These are phyloP conservation scores for Aphrocallistes beatrix DNA, from an alignment of 37 sponge, comb jelly and placozoan genomes.

Conservation along the genomic window DNA sequence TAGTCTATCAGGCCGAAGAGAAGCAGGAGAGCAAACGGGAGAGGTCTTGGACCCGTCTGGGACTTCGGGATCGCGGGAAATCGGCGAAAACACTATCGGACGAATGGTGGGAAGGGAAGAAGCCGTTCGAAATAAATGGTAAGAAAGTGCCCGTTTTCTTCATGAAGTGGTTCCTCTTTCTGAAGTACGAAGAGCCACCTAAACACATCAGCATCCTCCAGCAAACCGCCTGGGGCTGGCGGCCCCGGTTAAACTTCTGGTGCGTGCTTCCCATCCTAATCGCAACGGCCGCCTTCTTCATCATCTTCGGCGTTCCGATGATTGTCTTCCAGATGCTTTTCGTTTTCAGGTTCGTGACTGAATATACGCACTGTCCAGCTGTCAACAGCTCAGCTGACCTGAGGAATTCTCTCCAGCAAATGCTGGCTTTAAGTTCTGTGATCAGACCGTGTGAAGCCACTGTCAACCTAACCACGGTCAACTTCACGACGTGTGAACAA, in stretches of 20 bases:
- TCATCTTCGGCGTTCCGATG: neutral
- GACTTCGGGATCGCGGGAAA: neutral
- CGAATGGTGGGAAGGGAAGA: slow-evolving; percentile 7
- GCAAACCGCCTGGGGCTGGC: neutral
- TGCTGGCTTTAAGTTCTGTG: neutral
- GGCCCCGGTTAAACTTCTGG: slow-evolving; percentile 3
- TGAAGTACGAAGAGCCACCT: neutral
- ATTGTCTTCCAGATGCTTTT: neutral
- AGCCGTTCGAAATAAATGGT: neutral
- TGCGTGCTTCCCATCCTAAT: neutral
- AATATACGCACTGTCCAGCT: neutral
- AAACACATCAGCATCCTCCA: neutral
- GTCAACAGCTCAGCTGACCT: neutral
- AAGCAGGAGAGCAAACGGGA: neutral
- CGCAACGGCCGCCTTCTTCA: neutral
- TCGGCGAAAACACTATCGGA: neutral
- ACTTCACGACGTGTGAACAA: slow-evolving; percentile 1
- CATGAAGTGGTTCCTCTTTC: neutral
- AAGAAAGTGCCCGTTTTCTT: neutral
- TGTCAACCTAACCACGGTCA: neutral
- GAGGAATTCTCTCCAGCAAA: neutral
- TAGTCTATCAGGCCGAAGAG: no score
- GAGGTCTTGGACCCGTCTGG: neutral
- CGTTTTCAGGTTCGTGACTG: neutral
- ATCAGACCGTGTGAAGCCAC: neutral